These are phyloP conservation scores for Sebastes fasciatus DNA, from an alignment of 2,113 vertebrate species.

Conservation along the genomic window DNA sequence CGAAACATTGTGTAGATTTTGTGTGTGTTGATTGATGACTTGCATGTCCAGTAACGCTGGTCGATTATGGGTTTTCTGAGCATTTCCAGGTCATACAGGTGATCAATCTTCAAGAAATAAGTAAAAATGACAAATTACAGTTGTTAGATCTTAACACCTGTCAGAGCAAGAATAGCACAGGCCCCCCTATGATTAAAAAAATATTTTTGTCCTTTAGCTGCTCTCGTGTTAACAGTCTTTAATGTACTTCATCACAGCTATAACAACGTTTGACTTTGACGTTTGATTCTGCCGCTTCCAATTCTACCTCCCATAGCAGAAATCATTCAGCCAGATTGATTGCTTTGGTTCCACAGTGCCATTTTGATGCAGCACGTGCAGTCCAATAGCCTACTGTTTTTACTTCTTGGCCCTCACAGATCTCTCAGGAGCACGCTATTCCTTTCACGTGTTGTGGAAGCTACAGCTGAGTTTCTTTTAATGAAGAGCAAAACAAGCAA, in stretches of 20 bases:
- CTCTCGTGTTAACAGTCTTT: conserved; percentile 29
- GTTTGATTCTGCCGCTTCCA: conserved; percentile 25
- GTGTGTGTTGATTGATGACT: conserved; percentile 42
- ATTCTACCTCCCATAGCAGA: conserved; percentile 30
- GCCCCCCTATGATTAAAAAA: not conserved
- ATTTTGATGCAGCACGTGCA: conserved; percentile 38
- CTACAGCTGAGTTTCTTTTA: conserved; percentile 44
- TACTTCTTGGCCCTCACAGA: conserved; percentile 51
- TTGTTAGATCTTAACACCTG: not conserved
- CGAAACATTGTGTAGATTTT: not conserved
- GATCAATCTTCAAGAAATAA: conserved; percentile 52
- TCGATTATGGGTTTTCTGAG: conserved; percentile 42
- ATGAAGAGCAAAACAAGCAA: conserved; percentile 65
- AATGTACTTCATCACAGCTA: conserved; percentile 40
- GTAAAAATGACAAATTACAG: conserved; percentile 48
- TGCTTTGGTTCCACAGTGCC: conserved; percentile 43
- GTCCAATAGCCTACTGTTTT: conserved; percentile 46
- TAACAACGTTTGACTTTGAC: conserved; percentile 23
- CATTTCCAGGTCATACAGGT: conserved; percentile 17
- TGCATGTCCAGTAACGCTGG: not conserved
- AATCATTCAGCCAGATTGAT: conserved; percentile 48
- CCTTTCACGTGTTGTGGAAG: conserved; percentile 20
- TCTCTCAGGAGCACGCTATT: conserved; percentile 41
- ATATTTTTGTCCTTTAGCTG: conserved; percentile 20
- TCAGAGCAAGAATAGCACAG: conserved; percentile 28